Evolutionary conservation across 2,797 vertebrate species (phyloP), one percentile per base, ranked within the genome.

Genomic region (Benthosema pterotum): DNA sequence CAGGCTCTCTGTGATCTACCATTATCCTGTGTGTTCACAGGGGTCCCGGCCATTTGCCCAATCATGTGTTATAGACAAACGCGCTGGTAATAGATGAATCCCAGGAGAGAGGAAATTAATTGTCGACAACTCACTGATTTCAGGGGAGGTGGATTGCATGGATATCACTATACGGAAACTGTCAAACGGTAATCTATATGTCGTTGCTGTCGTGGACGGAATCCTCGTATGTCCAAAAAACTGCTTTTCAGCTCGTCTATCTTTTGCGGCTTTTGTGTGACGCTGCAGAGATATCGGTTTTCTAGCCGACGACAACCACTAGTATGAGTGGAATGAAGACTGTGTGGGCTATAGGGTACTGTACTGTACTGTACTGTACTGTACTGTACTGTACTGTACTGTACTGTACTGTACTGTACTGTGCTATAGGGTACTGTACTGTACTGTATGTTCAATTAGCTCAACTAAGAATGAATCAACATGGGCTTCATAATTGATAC

Each of bases 31-130:
- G 62, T 81, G 82, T 83, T 79, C 80, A 75, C 75, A 72, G 42
- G 42, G 71, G 79, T 85, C 75, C 77, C 76, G 76, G 56, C 84
- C 88, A 79, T 87, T 90, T 87, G 87, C 77, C 80, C 78, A 70
- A 70, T 82, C 83, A 80, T 88, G 80, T 85, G 80, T 88, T 85
- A 87, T 89, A 83, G 82, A 89, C 70, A 78, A 38, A 82, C 83
- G 79, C 78, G 67, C 52, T 82, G 83, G 85, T 87, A 83, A 83
- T 71, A 62, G 70, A 83, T 79, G 66, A 77, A 83, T 85, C 86
- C 85, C 83, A 73, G 72, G 60, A 80, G 80, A 85, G 63, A 57
- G 15, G 49, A 70, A 86, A 83, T 89, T 89, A 83, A 89, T 88
- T 90, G 83, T 85, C 74, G 77, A 71, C 80, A 73, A 63, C 63